Evolutionary conservation across 1,140 invertebrate species (phyloP), one percentile per base, ranked within the genome.

Genomic region (Drosophila rhopaloa): DNA sequence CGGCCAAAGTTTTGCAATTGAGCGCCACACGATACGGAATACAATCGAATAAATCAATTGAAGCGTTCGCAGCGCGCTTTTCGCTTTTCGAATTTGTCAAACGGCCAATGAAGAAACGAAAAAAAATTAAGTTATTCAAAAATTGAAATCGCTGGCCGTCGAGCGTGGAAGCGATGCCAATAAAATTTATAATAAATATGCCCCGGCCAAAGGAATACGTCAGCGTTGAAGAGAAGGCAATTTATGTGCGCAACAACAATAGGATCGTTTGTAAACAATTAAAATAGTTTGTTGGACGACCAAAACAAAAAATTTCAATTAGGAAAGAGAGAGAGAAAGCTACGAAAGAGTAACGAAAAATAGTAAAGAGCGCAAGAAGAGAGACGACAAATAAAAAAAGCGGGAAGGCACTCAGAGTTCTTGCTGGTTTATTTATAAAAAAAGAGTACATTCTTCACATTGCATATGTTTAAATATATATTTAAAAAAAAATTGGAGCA

Each of bases 41-140:
- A 27, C 76, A 79, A 91, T 88, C 59, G 70, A 84, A 84, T 91
- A 91, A 91, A 91, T 91, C 88, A 91, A 91, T 91, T 91, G 74
- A 91, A 58, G 68, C 71, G 81, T 75, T 55, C 65, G 66, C 37
- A 67, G 68, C 35, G 43, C 35, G 67, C 67, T 57, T 40, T 57
- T 46, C 50, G 65, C 53, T 70, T 78, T 81, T 81, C 77, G 58
- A 88, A 91, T 91, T 89, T 91, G 88, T 91, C 89, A 91, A 78
- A 84, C 41, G 68, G 72, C 77, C 88, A 91, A 91, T 91, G 91
- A 86, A 80, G 68, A 32, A 71, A 19, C 55, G 43, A n/a, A 57
- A 46, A 71, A 70, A 72, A 70, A 72, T 72, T 72, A 68, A 79
- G 60, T 83, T 80, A 84, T 89, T 88, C 76, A 74, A 73, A 62